These are phyloP conservation scores for Salvelinus sp. DNA, from an alignment of 2,113 vertebrate genomes.

Conservation along the genomic window DNA sequence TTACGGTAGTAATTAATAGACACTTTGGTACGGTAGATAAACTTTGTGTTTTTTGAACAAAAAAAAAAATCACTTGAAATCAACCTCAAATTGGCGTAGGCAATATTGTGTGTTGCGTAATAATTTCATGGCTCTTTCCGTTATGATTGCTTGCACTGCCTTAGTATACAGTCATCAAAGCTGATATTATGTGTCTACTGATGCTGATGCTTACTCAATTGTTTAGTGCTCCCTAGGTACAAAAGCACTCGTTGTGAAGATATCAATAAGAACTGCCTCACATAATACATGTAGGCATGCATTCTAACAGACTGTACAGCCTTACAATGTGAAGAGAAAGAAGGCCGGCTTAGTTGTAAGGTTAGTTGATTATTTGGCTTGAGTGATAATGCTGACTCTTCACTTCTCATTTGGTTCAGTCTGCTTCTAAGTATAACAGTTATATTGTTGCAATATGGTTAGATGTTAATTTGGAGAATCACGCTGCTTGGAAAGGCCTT, in stretches of 20 bases:
- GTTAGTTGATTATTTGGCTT: background rate
- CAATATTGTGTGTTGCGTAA: background rate
- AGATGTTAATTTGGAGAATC: background rate
- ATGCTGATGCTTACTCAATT: background rate
- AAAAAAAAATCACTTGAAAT: slow-evolving; percentile 13
- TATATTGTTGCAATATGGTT: no score
- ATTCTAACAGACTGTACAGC: slow-evolving; percentile 1
- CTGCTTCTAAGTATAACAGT: no score
- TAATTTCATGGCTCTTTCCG: background rate
- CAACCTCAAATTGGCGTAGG: background rate
- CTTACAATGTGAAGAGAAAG: background rate
- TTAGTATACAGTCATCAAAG: background rate
- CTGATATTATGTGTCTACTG: background rate
- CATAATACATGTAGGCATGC: background rate
- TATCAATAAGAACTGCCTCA: slow-evolving; percentile 2
- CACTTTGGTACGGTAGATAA: background rate
- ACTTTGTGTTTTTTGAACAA: background rate
- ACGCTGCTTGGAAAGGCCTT: slow-evolving; percentile 13
- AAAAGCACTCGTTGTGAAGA: background rate
- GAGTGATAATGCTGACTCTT: background rate
- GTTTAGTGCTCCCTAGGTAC: slow-evolving; percentile 7
- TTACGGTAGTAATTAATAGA: background rate
- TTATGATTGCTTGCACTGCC: slow-evolving; percentile 15
- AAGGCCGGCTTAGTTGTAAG: slow-evolving; percentile 4
- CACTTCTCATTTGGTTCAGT: no score